Percentiles rank a stretch among this genome's conserved stretches.
Evolutionary conservation across 1,140 invertebrate species (phyloP).

Genomic region (Littorina saxatilis): DNA sequence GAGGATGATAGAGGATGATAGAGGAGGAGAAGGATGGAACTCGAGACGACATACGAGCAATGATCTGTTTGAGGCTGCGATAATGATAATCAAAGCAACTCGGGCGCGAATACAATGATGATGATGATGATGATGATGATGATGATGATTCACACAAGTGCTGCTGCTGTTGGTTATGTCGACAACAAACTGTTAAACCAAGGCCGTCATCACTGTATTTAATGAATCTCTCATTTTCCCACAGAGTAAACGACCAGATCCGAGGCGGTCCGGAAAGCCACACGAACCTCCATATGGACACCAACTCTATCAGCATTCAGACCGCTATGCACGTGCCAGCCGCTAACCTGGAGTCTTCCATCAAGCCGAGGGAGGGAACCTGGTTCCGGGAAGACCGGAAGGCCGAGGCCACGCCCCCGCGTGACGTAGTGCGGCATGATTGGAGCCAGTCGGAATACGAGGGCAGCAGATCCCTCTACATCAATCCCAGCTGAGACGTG

Average conservation of each 20-base stretch:
- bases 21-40: too few relatives aligned
- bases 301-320: constrained; percentile 29
- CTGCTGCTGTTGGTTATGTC: too few relatives aligned
- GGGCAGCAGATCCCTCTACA: constrained; percentile 17
- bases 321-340: constrained; percentile 36
- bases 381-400: constrained; percentile 38
- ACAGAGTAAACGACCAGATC: constrained; percentile 41
- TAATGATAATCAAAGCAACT: too few relatives aligned
- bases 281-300: constrained; percentile 25
- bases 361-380: constrained; percentile 28
- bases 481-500: not conserved
- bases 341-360: constrained; percentile 31
- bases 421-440: constrained; percentile 28
- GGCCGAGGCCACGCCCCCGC: constrained; percentile 32
- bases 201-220: too few relatives aligned
- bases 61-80: too few relatives aligned
- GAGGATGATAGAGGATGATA: too few relatives aligned
- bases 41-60: too few relatives aligned
- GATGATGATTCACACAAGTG: too few relatives aligned
- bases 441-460: not conserved
- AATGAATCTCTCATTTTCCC: too few relatives aligned
- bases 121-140: too few relatives aligned
- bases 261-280: constrained; percentile 30
- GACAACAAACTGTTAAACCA: too few relatives aligned
- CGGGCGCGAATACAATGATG: too few relatives aligned